Percentiles rank a stretch among this genome's conserved stretches.
Evolutionary conservation across 2,797 vertebrate genomes (phyloP).

Genomic region (Mormyrus proboscirostris): DNA sequence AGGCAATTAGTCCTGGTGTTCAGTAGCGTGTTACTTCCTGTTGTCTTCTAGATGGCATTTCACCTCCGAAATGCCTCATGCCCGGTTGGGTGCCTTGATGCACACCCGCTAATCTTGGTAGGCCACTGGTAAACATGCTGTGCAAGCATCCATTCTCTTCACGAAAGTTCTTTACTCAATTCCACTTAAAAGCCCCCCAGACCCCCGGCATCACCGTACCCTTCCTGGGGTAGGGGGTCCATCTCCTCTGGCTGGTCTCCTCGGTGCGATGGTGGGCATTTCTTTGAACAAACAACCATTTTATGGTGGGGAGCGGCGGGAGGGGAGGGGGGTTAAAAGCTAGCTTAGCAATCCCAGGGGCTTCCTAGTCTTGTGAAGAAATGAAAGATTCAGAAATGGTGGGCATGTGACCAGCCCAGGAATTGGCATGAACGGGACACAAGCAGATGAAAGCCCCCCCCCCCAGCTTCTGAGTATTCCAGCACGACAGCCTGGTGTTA

Average conservation of each 20-base stretch:
- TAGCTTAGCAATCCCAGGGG: neutral
- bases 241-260: neutral
- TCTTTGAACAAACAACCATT: neutral
- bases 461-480: neutral
- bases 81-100: neutral
- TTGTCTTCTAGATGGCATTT: neutral
- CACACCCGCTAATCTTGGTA: neutral
- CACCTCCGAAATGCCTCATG: neutral
- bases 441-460: neutral
- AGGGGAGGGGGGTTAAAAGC: neutral
- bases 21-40: neutral
- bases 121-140: neutral
- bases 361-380: neutral
- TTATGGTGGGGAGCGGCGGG: neutral
- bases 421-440: neutral
- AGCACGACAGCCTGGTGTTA: neutral
- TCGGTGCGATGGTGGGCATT: neutral
- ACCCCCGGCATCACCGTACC: neutral
- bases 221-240: neutral
- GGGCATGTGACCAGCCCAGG: too few relatives aligned
- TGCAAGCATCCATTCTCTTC: neutral
- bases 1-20: neutral
- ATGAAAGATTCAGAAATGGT: neutral
- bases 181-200: neutral
- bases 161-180: neutral